phyloP scores from a whole-genome alignment of 2,797 vertebrate species.

The Hipposideros larvatus region DNA sequence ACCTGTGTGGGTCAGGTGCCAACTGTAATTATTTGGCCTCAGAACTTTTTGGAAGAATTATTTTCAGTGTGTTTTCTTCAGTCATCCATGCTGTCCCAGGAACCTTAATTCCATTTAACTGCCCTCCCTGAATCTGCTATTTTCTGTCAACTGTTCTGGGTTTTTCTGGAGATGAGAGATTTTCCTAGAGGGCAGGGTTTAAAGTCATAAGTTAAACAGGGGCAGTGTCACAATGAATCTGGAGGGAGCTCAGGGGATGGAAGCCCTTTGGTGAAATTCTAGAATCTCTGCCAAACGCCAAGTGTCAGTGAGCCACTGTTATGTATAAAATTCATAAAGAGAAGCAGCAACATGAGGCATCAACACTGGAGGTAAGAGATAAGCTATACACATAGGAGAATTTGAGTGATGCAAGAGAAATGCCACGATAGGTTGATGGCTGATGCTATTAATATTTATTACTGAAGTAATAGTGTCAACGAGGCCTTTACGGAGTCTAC shows the following conservation, averaged over 20 bases:
- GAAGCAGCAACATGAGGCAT: not conserved
- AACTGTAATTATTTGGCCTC: not conserved
- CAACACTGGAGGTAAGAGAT: not conserved
- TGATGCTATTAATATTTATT: not conserved
- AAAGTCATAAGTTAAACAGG: not conserved
- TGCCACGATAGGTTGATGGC: not conserved
- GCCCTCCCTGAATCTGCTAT: not conserved
- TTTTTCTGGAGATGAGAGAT: slow-evolving; percentile 9
- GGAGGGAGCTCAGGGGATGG: not conserved
- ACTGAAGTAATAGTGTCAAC: not conserved
- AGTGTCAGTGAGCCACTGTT: not conserved
- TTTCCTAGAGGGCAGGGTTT: not conserved
- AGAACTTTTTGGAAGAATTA: not conserved
- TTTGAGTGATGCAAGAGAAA: not conserved
- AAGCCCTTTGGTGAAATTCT: not conserved
- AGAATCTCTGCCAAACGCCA: not conserved
- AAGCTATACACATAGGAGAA: not conserved
- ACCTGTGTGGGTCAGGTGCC: no score
- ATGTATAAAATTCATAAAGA: not conserved
- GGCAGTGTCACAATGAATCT: not conserved
- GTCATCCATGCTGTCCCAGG: not conserved
- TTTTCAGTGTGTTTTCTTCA: not conserved
- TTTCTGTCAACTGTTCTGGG: not conserved
- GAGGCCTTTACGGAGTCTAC: not conserved
- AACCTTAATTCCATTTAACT: not conserved